phyloP scores from a whole-genome alignment of 2,113 vertebrate species.

The Aythya baeri region DNA sequence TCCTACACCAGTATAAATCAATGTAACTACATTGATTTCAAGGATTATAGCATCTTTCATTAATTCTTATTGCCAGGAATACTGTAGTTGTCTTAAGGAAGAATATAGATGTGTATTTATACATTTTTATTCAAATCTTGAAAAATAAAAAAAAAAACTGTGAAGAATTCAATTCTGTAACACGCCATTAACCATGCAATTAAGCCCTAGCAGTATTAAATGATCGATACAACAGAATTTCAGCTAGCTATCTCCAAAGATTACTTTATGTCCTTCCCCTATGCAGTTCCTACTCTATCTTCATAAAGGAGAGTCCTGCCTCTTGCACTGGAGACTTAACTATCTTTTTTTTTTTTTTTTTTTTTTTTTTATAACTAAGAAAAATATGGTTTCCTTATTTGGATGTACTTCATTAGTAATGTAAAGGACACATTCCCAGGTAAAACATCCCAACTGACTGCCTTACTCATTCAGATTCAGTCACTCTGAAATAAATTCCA shows the following conservation, averaged over 20 bases:
- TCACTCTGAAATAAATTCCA: neutral
- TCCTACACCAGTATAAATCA: constrained; percentile 38
- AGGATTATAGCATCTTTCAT: constrained; percentile 28
- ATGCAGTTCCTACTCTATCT: neutral
- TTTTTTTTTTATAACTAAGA: neutral
- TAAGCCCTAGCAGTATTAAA: neutral
- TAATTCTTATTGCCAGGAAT: constrained; percentile 29
- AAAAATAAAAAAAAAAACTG: neutral
- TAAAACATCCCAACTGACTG: neutral
- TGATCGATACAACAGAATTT: neutral
- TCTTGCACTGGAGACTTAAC: neutral
- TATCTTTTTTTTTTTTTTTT: neutral
- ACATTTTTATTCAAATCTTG: neutral
- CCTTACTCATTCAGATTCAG: neutral
- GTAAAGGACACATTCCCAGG: neutral
- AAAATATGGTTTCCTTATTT: neutral
- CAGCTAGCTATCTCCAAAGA: neutral
- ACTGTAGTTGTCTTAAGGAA: neutral
- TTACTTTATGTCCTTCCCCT: neutral
- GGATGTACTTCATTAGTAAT: neutral
- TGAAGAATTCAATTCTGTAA: neutral
- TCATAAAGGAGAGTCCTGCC: neutral
- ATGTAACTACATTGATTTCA: constrained; percentile 58
- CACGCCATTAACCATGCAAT: constrained; percentile 17
- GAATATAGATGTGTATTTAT: neutral